phyloP scores from a whole-genome alignment of 2,888 invertebrate species.

The Anticlea derivata region DNA sequence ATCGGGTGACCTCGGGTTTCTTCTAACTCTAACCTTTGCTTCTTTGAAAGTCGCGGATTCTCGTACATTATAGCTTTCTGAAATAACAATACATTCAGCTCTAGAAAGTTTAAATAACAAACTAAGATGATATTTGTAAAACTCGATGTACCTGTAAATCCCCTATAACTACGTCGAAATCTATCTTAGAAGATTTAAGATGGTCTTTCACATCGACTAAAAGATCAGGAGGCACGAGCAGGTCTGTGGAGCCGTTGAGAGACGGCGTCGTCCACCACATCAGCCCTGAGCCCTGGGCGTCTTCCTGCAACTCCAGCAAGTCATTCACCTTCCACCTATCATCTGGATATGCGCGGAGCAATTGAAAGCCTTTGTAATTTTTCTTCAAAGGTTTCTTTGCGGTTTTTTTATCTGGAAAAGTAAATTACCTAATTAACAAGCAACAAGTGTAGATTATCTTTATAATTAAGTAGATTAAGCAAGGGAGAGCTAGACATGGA shows the following conservation, averaged over 20 bases:
- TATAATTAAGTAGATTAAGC: slow-evolving; percentile 27
- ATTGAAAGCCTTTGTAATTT: slow-evolving; percentile 83
- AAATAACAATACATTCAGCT: slow-evolving; percentile 11
- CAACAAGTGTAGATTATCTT: slow-evolving; percentile 22
- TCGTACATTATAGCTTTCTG: slow-evolving; percentile 88
- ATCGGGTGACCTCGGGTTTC: slow-evolving; percentile 84
- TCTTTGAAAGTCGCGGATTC: slow-evolving; percentile 86
- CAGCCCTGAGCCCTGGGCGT: slow-evolving; percentile 74
- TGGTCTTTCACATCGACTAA: slow-evolving; percentile 83
- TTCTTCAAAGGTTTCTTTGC: slow-evolving; percentile 68
- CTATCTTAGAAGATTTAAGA: slow-evolving; percentile 85
- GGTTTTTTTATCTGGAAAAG: slow-evolving; percentile 57
- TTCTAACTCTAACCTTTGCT: slow-evolving; percentile 83
- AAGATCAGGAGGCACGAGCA: slow-evolving; percentile 88
- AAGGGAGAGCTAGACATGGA: slow-evolving; percentile 27
- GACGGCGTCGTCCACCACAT: slow-evolving; percentile 81
- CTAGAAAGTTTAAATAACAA: background rate
- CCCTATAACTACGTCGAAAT: slow-evolving; percentile 87
- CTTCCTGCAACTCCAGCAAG: slow-evolving; percentile 74
- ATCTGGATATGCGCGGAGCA: slow-evolving; percentile 73
- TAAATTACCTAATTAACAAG: slow-evolving; percentile 29
- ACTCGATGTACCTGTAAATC: slow-evolving; percentile 86
- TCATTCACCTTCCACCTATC: slow-evolving; percentile 72
- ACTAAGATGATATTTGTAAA: background rate
- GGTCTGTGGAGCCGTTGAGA: slow-evolving; percentile 85